A percentile compares a stretch with the other conserved stretches of the same genome.
These are phyloP conservation scores for Epizoanthus fatuus DNA, from an alignment of 92 coral and sea anemone species.

Conservation along the genomic window DNA sequence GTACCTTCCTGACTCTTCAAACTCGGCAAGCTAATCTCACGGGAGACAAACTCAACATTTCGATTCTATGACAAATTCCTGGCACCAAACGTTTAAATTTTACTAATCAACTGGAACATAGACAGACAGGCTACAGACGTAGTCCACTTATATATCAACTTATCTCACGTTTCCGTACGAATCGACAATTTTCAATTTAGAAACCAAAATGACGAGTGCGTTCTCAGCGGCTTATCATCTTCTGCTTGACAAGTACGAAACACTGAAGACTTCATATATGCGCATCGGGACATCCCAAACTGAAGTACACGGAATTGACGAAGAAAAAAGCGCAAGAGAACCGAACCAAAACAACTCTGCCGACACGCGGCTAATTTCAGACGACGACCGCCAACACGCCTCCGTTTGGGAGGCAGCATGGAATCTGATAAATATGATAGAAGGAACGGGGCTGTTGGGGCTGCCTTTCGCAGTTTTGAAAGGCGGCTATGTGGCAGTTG, in stretches of 20 bases:
- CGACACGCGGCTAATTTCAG: not conserved
- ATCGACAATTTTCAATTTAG: no score
- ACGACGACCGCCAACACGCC: constrained; percentile 14
- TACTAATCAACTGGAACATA: no score
- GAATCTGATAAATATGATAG: constrained; percentile 68
- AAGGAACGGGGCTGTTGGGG: constrained; percentile 67
- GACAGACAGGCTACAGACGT: no score
- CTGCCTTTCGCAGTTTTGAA: constrained; percentile 67
- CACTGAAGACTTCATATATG: not conserved
- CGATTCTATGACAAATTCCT: no score
- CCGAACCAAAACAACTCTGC: not conserved
- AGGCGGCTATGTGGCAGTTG: constrained; percentile 61
- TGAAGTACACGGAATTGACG: not conserved
- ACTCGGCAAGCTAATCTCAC: no score
- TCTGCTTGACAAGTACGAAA: not conserved
- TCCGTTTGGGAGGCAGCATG: constrained; percentile 63
- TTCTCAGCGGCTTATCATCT: constrained; percentile 1
- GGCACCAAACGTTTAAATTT: no score
- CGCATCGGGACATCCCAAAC: not conserved
- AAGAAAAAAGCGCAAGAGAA: not conserved
- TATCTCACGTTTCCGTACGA: no score
- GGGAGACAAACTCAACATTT: no score
- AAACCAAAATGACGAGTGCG: not conserved
- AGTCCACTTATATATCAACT: no score
- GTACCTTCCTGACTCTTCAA: no score